phyloP scores from a whole-genome alignment of 30 jellyfish, hydroid and myxozoan species.

The Aurelia sp. region DNA sequence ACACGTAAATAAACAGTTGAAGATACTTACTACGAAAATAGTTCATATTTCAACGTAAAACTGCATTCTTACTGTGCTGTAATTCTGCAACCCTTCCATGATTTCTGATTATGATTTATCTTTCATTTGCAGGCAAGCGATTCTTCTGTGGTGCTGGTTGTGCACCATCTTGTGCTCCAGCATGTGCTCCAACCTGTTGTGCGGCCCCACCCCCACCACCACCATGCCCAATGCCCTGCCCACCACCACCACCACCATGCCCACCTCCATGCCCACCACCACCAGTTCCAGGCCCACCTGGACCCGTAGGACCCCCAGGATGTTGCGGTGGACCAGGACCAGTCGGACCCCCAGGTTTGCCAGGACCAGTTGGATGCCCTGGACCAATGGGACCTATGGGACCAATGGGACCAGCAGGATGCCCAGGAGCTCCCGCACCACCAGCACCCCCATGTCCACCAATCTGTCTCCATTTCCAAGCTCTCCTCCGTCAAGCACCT shows the following conservation, averaged over 20 bases:
- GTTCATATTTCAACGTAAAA: no score
- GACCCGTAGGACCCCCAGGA: conserved; percentile 94
- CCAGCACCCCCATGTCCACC: conserved; percentile 94
- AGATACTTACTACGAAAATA: no score
- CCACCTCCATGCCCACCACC: conserved; percentile 69
- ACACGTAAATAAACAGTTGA: no score
- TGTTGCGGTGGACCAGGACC: conserved; percentile 94
- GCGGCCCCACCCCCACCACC: conserved; percentile 92
- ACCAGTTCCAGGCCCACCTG: conserved; percentile 88
- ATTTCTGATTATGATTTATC: background rate
- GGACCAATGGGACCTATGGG: conserved; percentile 91
- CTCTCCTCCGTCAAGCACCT: conserved; percentile 84
- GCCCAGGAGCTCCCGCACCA: conserved; percentile 96
- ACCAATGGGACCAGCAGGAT: conserved; percentile 94
- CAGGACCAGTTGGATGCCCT: conserved; percentile 89
- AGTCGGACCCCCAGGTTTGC: conserved; percentile 96
- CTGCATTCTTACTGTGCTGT: background rate
- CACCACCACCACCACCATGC: conserved; percentile 49
- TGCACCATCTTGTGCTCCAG: conserved; percentile 93
- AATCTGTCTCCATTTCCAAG: conserved; percentile 89
- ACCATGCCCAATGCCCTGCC: conserved; percentile 70
- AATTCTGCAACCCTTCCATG: background rate
- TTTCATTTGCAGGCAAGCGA: conserved; percentile 45
- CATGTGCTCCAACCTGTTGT: conserved; percentile 93
- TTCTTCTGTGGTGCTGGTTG: conserved; percentile 80